Evolutionary conservation across 2,113 vertebrate genomes (phyloP).

Genomic region (Tragelaphus imberbis): DNA sequence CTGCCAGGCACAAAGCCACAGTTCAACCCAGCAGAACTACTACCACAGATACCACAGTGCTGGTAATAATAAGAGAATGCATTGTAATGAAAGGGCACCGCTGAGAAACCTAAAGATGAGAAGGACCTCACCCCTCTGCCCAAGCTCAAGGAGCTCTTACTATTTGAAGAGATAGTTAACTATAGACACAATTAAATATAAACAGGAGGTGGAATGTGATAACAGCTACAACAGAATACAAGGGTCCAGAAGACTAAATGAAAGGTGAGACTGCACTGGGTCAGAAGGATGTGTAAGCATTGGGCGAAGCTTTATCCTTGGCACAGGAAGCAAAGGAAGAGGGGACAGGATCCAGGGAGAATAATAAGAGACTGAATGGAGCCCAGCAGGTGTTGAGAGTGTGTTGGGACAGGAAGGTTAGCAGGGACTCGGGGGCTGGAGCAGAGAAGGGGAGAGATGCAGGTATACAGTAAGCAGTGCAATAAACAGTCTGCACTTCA

Average conservation of each 20-base stretch:
- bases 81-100: accelerated
- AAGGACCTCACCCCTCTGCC: no score
- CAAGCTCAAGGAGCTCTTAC: background rate
- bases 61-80: background rate
- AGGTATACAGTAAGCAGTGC: accelerated
- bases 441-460: background rate
- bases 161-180: background rate
- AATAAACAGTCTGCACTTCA: no score
- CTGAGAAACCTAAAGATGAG: background rate
- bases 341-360: background rate
- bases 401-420: background rate
- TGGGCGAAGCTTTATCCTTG: background rate
- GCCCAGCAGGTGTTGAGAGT: background rate
- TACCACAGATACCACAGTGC: background rate
- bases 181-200: background rate
- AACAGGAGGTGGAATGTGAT: background rate
- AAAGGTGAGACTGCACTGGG: background rate
- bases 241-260: no score
- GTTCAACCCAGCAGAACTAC: background rate
- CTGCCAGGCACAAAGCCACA: background rate
- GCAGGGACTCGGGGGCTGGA: background rate
- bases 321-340: no score
- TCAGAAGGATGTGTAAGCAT: background rate
- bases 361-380: no score
- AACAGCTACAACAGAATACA: background rate